Conservation (phyloP, 2,888 invertebrate species). For the Andrena bucephala region DNA sequence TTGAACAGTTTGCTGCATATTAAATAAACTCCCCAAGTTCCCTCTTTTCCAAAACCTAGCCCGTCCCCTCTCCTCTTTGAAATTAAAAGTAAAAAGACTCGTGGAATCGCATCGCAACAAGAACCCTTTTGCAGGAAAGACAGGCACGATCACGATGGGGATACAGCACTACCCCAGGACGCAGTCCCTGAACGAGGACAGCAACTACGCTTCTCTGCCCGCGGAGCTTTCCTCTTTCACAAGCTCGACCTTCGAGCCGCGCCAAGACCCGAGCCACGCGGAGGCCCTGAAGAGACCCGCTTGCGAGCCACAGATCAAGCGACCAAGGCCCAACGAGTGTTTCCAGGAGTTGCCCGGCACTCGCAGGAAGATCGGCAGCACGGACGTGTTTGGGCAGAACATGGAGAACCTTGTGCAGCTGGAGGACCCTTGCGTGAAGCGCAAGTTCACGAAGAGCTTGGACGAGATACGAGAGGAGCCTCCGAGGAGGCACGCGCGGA, state of each 20-base stretch:
- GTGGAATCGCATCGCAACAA: neutral
- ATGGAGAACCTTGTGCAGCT: slow-evolving; percentile 82
- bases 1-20: too few relatives aligned
- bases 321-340: slow-evolving; percentile 74
- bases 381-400: slow-evolving; percentile 83
- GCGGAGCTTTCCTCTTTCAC: slow-evolving; percentile 80
- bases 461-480: slow-evolving; percentile 81
- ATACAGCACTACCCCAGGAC: slow-evolving; percentile 79
- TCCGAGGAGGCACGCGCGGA: slow-evolving; percentile 72
- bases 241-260: slow-evolving; percentile 80
- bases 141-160: slow-evolving; percentile 80
- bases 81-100: neutral
- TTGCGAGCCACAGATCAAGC: slow-evolving; percentile 57
- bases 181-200: slow-evolving; percentile 77
- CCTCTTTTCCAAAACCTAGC: too few relatives aligned
- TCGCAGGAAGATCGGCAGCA: slow-evolving; percentile 79
- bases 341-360: slow-evolving; percentile 73
- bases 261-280: slow-evolving; percentile 46
- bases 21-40: too few relatives aligned
- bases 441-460: slow-evolving; percentile 79
- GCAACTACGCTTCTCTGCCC: slow-evolving; percentile 78
- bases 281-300: slow-evolving; percentile 61
- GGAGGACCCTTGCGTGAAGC: slow-evolving; percentile 78
- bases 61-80: neutral
- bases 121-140: slow-evolving; percentile 71